Evolutionary conservation across 2,888 invertebrate genomes (phyloP), one percentile per base, ranked within the genome.

Genomic region (Alsophila aescularia): DNA sequence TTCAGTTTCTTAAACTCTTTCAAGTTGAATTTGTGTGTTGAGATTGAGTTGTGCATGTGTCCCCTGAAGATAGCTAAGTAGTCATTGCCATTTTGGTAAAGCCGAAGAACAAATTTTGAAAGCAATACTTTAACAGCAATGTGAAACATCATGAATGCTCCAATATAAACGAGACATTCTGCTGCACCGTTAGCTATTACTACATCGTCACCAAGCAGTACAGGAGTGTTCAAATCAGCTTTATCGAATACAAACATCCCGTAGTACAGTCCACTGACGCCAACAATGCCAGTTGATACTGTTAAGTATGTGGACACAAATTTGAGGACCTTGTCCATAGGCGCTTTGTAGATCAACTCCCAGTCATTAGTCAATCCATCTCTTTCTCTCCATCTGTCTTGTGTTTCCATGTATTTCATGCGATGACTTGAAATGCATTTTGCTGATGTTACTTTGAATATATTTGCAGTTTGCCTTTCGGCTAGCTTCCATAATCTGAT

Each of bases 281-380:
- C 66, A 14, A 86, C 54, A 3, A 79, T 59, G 32, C 70, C 60
- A 15, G 86, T 85, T 7, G 90, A 79, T 39, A 83, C 52, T 15
- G 87, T 83, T 42, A 90, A 57, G 62, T 86, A 90, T 8, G 79
- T 70, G 1, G 85, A 66, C 4, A 77, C 49, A 61, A 71, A 82
- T 32, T 87, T 87, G 1, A 90, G 64, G 14, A 64, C 39, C 4
- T 71, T 75, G 5, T 81, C 82, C 89, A 91, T 87, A 0, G 91
- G 90, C 3, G 86, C 89, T 72, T 88, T 91, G 54, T 91, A 91
- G 52, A 91, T 88, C 45, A 91, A 62, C 32, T 89, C 75, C 83
- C 85, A 91, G 15, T 73, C 66, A 62, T 73, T 73, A 8, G 87
- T 74, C 36, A 91, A 58, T 24, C 77, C 75, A 62, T 91, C 90